phyloP scores from a whole-genome alignment of 2,113 vertebrate species.

The Laticauda colubrina region DNA sequence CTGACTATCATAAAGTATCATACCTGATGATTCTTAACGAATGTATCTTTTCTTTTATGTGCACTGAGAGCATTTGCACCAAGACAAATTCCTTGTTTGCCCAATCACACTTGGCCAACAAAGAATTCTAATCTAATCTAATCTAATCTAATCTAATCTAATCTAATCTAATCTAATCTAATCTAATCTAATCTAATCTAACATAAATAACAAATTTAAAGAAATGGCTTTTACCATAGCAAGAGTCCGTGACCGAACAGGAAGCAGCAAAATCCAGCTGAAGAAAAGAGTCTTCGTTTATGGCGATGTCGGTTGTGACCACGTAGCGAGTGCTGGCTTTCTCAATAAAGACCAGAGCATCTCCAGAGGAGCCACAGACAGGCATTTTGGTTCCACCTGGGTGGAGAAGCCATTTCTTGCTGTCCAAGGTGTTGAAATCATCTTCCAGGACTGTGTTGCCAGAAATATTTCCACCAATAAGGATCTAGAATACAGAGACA shows the following conservation, averaged over 20 bases:
- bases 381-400: slow-evolving; percentile 96
- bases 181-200: too few relatives aligned
- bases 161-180: too few relatives aligned
- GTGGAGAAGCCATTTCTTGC: slow-evolving; percentile 93
- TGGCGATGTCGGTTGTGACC: slow-evolving; percentile 90
- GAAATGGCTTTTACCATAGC: slow-evolving; percentile 82
- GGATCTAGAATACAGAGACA: slow-evolving; percentile 76
- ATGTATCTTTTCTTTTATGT: too few relatives aligned
- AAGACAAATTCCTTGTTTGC: too few relatives aligned
- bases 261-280: slow-evolving; percentile 98
- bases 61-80: too few relatives aligned
- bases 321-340: slow-evolving; percentile 96
- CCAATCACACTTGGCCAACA: too few relatives aligned
- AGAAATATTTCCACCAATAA: slow-evolving; percentile 95
- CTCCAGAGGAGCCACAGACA: slow-evolving; percentile 90
- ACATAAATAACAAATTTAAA: not conserved
- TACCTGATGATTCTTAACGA: too few relatives aligned
- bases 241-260: slow-evolving; percentile 95
- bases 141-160: too few relatives aligned
- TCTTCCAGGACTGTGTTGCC: slow-evolving; percentile 94
- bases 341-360: slow-evolving; percentile 96
- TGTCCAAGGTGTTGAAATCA: slow-evolving; percentile 87
- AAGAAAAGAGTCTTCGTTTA: slow-evolving; percentile 92
- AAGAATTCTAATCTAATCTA: too few relatives aligned
- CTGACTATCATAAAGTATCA: too few relatives aligned